These are phyloP conservation scores for Rhinophrynus dorsalis DNA, from an alignment of 2,797 vertebrate species.

Conservation along the genomic window DNA sequence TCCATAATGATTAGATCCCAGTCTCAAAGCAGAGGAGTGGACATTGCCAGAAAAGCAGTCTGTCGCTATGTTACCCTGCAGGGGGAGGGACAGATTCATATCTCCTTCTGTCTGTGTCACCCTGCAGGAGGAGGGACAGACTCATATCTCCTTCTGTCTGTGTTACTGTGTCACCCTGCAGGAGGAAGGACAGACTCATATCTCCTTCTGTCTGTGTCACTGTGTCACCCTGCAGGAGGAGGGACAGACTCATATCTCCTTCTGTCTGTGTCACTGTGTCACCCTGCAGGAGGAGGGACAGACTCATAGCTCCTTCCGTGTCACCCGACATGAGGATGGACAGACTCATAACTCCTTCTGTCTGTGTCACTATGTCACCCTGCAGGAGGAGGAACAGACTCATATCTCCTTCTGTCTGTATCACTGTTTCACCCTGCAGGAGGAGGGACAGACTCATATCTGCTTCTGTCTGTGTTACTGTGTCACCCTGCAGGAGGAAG, in stretches of 20 bases:
- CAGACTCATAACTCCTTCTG: not conserved
- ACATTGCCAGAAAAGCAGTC: too few species aligned
- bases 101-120: too few species aligned
- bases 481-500: too few species aligned
- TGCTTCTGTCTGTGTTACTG: too few species aligned
- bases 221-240: not conserved
- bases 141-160: too few species aligned
- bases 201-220: too few species aligned
- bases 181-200: not conserved
- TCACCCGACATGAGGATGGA: not conserved
- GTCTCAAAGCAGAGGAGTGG: not conserved
- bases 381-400: not conserved
- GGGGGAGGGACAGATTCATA: not conserved
- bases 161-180: not conserved
- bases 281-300: not conserved
- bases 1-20: conserved; percentile 4
- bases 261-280: too few species aligned
- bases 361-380: too few species aligned
- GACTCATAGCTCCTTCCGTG: not conserved
- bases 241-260: not conserved
- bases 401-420: too few species aligned
- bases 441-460: too few species aligned
- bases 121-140: not conserved
- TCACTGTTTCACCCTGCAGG: too few species aligned
- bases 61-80: not conserved